Base-by-base conservation (phyloP, 2,797 vertebrate species). In the Amazonetta brasiliensis region DNA sequence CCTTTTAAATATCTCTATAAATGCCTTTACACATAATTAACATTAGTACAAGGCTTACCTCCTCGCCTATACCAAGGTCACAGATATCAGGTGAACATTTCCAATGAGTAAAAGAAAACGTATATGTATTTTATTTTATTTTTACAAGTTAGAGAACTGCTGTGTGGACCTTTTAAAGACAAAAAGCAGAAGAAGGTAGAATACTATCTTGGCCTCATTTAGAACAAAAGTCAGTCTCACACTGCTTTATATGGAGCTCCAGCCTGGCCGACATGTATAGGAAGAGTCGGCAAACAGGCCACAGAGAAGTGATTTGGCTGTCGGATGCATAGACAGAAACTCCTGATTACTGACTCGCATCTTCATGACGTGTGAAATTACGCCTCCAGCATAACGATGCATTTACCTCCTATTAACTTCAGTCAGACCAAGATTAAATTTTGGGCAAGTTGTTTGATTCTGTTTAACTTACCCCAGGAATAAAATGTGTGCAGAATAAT, bases 1-100 rank as follows among this genome's bases (percentile, higher is more conserved):
- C 67, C n/a, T 84, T 94, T 96, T n/a, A 89, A 85, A 82, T 67
- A 84, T 44, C 31, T 94, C 86, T 67, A 84, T 9, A 88, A 91
- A 87, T 56, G 33, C 43, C 69, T 86, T 90, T 91, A 84, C n/a
- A 91, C 18, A n/a, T 35, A n/a, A 92, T 92, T 82, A 79, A 79
- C 52, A 37, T 33, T 82, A 94, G 20, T 6, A 2, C 55, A 77
- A 92, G 87, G 56, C 39, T 58, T 59, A 87, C 15, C n/a, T 62
- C 39, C 8, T 74, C 54, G 43, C 35, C 35, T 63, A 11, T 17
- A 35, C 17, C 86, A 82, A 91, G 67, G 77, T 76, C 83, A 83
- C 33, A 92, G 88, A 88, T 4, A 63, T 14, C 59, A 88, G 28
- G 71, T 25, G 59, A 87, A 74, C 39, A 44, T 17, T 82, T 71